phyloP scores from a whole-genome alignment of 2,113 vertebrate genomes.

The Carassius gibelio region DNA sequence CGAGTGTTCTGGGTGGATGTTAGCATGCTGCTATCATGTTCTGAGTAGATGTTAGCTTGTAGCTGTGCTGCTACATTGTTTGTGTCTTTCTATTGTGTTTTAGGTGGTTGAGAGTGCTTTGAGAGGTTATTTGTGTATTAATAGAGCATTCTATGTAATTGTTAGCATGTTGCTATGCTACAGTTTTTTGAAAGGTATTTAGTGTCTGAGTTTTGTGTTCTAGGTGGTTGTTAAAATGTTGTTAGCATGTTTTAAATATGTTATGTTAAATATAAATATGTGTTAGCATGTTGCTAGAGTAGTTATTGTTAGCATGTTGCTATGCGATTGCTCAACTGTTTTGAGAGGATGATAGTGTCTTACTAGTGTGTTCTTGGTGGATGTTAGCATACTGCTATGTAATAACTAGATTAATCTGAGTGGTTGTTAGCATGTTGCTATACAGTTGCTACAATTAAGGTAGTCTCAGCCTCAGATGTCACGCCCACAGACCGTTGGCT shows the following conservation, averaged over 20 bases:
- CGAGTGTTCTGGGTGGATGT: not conserved
- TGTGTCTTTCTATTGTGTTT: not conserved
- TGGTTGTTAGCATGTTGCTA: not conserved
- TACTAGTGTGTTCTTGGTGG: not conserved
- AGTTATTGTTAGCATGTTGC: not conserved
- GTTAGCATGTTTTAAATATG: not conserved
- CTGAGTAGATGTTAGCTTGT: not conserved
- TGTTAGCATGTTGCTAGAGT: not conserved
- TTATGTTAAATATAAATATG: no score
- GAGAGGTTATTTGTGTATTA: not conserved
- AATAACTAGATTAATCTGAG: no score
- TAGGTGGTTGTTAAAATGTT: not conserved
- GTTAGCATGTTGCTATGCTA: not conserved
- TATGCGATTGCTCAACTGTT: no score
- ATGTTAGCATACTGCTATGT: not conserved
- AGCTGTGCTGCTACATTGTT: not conserved
- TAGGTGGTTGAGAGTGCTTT: not conserved
- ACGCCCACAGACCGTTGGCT: no score
- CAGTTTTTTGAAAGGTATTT: not conserved
- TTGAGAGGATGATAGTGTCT: no score
- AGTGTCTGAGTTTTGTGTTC: not conserved
- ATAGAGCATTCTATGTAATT: not conserved
- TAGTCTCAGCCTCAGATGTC: no score
- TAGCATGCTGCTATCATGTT: not conserved
- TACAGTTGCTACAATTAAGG: no score